Evolutionary conservation across 2,113 vertebrate species (phyloP), one percentile per base, ranked within the genome.

Genomic region (Crotalus tigris): DNA sequence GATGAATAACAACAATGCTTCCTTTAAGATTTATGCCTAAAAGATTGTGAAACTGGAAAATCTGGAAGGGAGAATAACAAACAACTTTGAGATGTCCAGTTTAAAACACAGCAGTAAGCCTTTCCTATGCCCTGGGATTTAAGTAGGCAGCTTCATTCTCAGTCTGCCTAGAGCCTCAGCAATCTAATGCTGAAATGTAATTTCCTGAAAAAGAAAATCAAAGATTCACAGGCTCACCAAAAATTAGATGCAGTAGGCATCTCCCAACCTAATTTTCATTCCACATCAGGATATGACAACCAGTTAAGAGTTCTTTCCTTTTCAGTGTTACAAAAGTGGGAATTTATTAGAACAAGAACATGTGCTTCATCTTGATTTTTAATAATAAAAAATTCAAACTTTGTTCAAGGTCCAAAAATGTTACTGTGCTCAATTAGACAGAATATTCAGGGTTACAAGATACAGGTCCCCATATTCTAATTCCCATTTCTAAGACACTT

Each of bases 1-100:
- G 33, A 91, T 58, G 88, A 92, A 93, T 44, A 12, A 94, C 93
- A 96, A 91, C 29, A 94, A 53, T 19, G 49, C 1, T 81, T 61
- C 8, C 26, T 59, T 91, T 87, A 54, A 91, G 44, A 92, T 53
- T 87, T 87, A 53, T 64, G 85, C 59, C n/a, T 87, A 64, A 87
- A 29, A 39, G 44, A 59, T 53, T 13, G n/a, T 53, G 85, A 46
- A 23, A 5, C 12, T 3, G 6, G 57, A 46, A 59, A 44, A 81
- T 49, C 2, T 44, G 26, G 55, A 85, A 49, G 55, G 57, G 23
- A 29, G 53, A 46, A 49, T 6, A 91, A 23, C 24, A 85, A 46
- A 44, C 24, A 58, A 81, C 44, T 44, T 3, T 13, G 33, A 91
- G 23, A 57, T 57, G 23, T 57, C 75, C 54, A 29, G 12, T 26